Evolutionary conservation across 2,888 invertebrate species (phyloP), one percentile per base, ranked within the genome.

Genomic region (Hetaerina titia): DNA sequence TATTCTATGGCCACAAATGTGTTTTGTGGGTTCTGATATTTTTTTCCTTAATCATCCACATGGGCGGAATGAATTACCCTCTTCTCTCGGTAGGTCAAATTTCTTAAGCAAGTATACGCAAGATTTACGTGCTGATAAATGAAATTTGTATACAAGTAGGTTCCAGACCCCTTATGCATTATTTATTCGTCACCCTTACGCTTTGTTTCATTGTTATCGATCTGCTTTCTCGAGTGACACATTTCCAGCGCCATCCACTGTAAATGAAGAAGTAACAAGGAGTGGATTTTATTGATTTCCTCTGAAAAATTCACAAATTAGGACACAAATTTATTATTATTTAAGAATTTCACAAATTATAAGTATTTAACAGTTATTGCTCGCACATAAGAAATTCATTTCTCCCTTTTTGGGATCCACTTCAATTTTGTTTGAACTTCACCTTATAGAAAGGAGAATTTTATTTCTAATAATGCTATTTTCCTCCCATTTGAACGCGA

Each of bases 61-160:
- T 69, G n/a, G 31, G n/a, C 87, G 22, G 87, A 19, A 31, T 88
- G 88, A 56, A 69, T 69, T 31, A 31, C 4, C 88, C 88, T 88
- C 31, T 69, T 22, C 69, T 17, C 69, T 69, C 9, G 69, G 69
- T 69, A 22, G 69, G 56, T 88, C 88, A 88, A 45, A 15, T 15
- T 31, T 45, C 88, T 19, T 17, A 88, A 56, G 22, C 22, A 88
- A 17, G 15, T 45, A 9, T 17, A 45, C 56, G 25, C 17, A 9
- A 88, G 88, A 88, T 88, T 88, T 45, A 88, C 88, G 88, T 88
- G 88, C 17, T 17, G 56, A 88, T 88, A 88, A 31, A 31, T 13
- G 88, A 31, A 88, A 88, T 88, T 88, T 31, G 56, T 56, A 88
- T 45, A 19, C 45, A 45, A 88, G 56, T 56, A 22, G 13, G 1